These are phyloP conservation scores for Acanthisitta chloris DNA, from an alignment of 2,113 vertebrate genomes.

Conservation along the genomic window DNA sequence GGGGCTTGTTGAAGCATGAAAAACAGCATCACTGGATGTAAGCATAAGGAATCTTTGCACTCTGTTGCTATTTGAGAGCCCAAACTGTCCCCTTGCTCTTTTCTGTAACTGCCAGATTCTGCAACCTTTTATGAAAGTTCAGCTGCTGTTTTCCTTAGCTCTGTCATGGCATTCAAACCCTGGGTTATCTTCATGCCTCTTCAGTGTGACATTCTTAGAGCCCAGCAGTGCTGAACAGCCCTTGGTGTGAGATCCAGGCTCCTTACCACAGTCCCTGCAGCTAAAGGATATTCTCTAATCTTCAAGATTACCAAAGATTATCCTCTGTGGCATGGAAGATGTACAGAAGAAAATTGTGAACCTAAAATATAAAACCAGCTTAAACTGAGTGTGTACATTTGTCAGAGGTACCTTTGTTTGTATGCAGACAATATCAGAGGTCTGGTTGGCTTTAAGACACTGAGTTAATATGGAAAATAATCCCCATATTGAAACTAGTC, in stretches of 20 bases:
- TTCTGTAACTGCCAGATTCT: not conserved
- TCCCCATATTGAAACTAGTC: accelerated
- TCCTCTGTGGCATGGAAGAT: not conserved
- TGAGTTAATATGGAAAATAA: not conserved
- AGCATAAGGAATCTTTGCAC: not conserved
- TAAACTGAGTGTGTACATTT: not conserved
- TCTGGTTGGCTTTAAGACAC: not conserved
- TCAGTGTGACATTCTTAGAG: not conserved
- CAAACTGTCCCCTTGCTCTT: not conserved
- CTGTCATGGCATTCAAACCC: not conserved
- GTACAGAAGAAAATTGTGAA: not conserved
- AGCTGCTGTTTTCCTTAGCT: not conserved
- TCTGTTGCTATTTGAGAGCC: not conserved
- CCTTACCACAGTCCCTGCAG: not conserved
- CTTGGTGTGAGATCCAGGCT: not conserved
- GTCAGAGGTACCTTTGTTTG: not conserved
- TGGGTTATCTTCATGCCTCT: not conserved
- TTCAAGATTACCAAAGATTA: not conserved
- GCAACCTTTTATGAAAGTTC: not conserved
- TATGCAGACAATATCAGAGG: not conserved
- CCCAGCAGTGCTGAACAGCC: not conserved
- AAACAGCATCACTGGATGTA: not conserved
- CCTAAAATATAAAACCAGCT: not conserved
- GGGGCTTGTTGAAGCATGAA: not conserved
- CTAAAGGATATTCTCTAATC: not conserved